Evolutionary conservation across 2,113 vertebrate genomes (phyloP).

Genomic region (Falco punctatus): DNA sequence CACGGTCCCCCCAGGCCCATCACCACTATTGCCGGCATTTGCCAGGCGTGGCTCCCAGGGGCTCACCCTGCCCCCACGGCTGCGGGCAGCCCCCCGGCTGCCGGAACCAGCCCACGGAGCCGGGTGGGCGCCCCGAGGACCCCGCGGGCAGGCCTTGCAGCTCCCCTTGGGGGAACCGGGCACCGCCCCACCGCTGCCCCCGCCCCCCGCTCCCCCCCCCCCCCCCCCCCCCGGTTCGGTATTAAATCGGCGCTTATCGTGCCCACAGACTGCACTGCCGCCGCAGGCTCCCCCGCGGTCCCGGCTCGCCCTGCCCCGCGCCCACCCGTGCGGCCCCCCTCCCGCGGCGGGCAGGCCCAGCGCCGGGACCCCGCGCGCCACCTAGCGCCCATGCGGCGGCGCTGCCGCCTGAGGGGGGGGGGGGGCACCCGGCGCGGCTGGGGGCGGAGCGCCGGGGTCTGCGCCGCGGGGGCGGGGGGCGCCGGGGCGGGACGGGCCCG

Average conservation of each 20-base stretch:
- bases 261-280: fast-evolving
- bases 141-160: fast-evolving
- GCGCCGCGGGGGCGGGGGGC: no score
- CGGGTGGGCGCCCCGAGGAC: neutral
- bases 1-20: neutral
- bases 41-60: neutral
- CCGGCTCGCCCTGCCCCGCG: fast-evolving
- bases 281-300: neutral
- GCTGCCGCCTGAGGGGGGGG: neutral
- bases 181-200: neutral
- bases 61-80: fast-evolving
- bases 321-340: fast-evolving
- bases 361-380: no score
- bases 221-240: fast-evolving
- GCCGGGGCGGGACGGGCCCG: neutral
- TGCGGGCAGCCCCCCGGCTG: fast-evolving
- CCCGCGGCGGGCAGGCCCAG: no score
- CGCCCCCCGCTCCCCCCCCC: fast-evolving
- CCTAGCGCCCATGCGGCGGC: neutral
- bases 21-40: neutral
- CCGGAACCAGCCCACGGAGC: neutral
- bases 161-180: neutral
- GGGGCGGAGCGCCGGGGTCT: no score
- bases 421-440: neutral
- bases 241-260: fast-evolving